Percentiles rank a stretch among this genome's conserved stretches.
These are phyloP conservation scores for Psilopsiagon aurifrons DNA, from an alignment of 2,113 vertebrate species.

Conservation along the genomic window DNA sequence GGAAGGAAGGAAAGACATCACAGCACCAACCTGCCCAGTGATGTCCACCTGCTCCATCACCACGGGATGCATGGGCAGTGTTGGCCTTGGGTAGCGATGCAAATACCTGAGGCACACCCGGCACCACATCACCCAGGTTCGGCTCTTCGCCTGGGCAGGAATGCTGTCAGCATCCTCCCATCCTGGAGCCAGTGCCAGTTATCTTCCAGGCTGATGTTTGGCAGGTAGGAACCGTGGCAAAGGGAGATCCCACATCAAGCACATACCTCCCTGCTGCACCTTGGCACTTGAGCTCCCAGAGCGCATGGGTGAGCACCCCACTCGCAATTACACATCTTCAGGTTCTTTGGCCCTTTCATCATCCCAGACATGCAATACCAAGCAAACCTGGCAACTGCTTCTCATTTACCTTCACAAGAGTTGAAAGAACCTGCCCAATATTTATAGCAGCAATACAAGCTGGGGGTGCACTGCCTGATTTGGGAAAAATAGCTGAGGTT, in stretches of 20 bases:
- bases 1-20: not conserved
- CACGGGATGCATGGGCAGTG: accelerated
- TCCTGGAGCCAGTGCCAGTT: not conserved
- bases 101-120: not conserved
- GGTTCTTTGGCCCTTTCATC: constrained; percentile 4
- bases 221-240: not conserved
- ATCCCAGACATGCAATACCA: not conserved
- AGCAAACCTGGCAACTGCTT: not conserved
- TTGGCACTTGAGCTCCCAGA: not conserved
- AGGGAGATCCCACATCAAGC: constrained; percentile 29
- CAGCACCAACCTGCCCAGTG: not conserved
- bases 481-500: constrained; percentile 35
- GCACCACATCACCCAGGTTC: accelerated
- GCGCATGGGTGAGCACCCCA: not conserved
- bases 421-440: constrained; percentile 25
- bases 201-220: not conserved
- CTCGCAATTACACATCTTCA: not conserved
- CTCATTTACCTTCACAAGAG: constrained; percentile 19
- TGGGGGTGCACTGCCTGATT: not conserved
- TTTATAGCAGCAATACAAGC: constrained; percentile 25
- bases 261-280: not conserved
- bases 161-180: not conserved
- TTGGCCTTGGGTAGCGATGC: not conserved
- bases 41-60: not conserved
- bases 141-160: not conserved